Conservation (phyloP, 2,888 invertebrate genomes). For the Cheilosia scutellata region DNA sequence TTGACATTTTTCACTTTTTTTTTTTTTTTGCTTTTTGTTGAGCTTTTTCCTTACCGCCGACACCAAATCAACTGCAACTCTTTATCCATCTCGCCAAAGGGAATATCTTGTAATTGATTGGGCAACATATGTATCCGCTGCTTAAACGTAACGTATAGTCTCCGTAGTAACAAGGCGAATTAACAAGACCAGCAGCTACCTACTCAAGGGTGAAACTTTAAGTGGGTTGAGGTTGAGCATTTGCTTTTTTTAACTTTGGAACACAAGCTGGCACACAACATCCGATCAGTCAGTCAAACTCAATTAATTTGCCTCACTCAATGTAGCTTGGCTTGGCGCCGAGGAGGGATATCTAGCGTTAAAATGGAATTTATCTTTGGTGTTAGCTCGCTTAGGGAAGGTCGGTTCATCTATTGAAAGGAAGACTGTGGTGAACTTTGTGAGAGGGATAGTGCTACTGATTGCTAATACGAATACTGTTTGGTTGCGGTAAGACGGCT, state of each 20-base stretch:
- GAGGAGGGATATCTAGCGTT: constrained; percentile 13
- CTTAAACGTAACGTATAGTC: constrained; percentile 24
- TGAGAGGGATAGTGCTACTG: neutral
- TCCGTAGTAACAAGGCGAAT: constrained; percentile 29
- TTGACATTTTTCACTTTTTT: neutral
- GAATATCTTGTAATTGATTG: constrained; percentile 67
- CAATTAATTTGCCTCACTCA: constrained; percentile 72
- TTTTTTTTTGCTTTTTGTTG: constrained; percentile 13
- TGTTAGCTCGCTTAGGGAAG: constrained; percentile 30
- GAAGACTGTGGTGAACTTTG: constrained; percentile 12
- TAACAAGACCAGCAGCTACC: constrained; percentile 28
- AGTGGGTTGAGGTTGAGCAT: constrained; percentile 17
- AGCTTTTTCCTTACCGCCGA: constrained; percentile 8
- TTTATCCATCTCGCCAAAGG: constrained; percentile 37
- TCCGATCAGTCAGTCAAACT: constrained; percentile 72
- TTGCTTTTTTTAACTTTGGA: constrained; percentile 49
- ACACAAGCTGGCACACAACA: constrained; percentile 62
- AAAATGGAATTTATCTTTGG: constrained; percentile 22
- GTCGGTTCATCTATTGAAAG: constrained; percentile 6
- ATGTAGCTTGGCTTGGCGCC: constrained; percentile 53
- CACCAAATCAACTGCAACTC: constrained; percentile 36
- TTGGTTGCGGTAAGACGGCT: constrained; percentile 21
- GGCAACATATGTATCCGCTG: constrained; percentile 58
- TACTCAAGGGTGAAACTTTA: constrained; percentile 4
- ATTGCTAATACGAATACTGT: constrained; percentile 20